Percentiles rank a stretch among this genome's conserved stretches.
Evolutionary conservation across 2,113 vertebrate species (phyloP).

Genomic region (Bubo blakistoni): DNA sequence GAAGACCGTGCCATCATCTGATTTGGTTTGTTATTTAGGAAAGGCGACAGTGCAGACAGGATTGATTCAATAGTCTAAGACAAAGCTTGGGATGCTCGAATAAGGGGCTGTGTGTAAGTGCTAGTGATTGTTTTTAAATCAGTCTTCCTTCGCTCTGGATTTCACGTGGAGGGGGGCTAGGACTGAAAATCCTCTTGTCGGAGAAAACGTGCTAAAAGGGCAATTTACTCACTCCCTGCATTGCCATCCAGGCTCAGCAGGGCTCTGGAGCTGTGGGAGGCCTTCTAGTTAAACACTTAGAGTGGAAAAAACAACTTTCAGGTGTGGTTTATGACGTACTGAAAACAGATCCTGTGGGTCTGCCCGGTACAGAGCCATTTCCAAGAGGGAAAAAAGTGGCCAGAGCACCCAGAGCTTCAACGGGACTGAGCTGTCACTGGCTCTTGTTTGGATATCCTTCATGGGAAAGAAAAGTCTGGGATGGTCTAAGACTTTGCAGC

Average conservation of each 20-base stretch:
- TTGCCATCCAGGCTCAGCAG: conserved; percentile 62
- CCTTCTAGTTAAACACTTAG: conserved; percentile 63
- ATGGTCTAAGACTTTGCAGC: not conserved
- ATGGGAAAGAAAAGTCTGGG: not conserved
- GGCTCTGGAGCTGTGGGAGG: conserved; percentile 58
- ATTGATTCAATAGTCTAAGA: conserved; percentile 65
- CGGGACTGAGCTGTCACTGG: not conserved
- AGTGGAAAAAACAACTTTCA: conserved; percentile 71
- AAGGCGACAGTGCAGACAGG: conserved; percentile 24
- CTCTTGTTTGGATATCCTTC: not conserved
- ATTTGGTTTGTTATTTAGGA: conserved; percentile 62
- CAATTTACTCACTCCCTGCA: conserved; percentile 66
- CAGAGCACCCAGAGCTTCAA: not conserved
- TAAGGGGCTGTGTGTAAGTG: conserved; percentile 32
- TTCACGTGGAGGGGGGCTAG: not conserved
- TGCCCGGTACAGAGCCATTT: not conserved
- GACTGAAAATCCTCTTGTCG: conserved; percentile 40
- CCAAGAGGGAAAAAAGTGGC: not conserved
- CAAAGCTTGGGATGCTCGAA: conserved; percentile 19
- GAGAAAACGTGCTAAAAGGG: conserved; percentile 71
- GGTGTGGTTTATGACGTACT: conserved; percentile 29
- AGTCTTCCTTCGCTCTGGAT: conserved; percentile 31
- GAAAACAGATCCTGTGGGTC: not conserved
- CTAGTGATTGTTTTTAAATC: conserved; percentile 69
- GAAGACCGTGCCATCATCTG: conserved; percentile 32